Evolutionary conservation across 2,888 invertebrate genomes (phyloP), one percentile per base, ranked within the genome.

Genomic region (Platycheirus albimanus): DNA sequence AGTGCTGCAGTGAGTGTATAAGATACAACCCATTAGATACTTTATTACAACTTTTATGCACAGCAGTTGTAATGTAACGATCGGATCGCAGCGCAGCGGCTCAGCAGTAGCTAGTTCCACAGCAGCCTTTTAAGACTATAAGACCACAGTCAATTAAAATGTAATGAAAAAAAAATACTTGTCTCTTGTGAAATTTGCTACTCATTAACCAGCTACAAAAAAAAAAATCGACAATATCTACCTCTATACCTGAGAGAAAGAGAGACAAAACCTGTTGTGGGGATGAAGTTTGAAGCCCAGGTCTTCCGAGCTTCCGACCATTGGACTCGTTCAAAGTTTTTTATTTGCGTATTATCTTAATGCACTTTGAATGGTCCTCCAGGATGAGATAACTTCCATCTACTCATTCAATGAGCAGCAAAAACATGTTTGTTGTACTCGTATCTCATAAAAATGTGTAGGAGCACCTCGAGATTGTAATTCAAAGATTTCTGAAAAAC

Each of bases 111-210:
- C 20, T 13, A 56, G 51, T 5, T 13, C 54, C 28, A n/a, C 43
- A 47, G 30, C 56, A 64, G 33, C 24, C 56, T 69, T 19, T 63
- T 75, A 51, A 81, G 54, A 63, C 51, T 28, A n/a, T n/a, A n/a
- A n/a, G n/a, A n/a, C n/a, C 4, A 6, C 7, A 72, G 67, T 83
- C 77, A 77, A 81, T 77, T 72, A 77, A 83, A 81, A 43, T 36
- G 51, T 69, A 72, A 77, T 61, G 51, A 69, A 69, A 38, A 52
- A 74, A 66, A 66, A 71, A n/a, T n/a, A 71, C 66, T 30, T 71
- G 70, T 54, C 17, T 58, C 80, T 76, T 69, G 66, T 76, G 41
- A 76, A 83, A 72, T 83, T 83, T 72, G 66, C 63, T 72, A 83
- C 77, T 83, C 83, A 83, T 83, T 78, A 83, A 72, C 54, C 28